Evolutionary conservation across 2,113 vertebrate genomes (phyloP), one percentile per base, ranked within the genome.

Genomic region (Paedocypris sp.): DNA sequence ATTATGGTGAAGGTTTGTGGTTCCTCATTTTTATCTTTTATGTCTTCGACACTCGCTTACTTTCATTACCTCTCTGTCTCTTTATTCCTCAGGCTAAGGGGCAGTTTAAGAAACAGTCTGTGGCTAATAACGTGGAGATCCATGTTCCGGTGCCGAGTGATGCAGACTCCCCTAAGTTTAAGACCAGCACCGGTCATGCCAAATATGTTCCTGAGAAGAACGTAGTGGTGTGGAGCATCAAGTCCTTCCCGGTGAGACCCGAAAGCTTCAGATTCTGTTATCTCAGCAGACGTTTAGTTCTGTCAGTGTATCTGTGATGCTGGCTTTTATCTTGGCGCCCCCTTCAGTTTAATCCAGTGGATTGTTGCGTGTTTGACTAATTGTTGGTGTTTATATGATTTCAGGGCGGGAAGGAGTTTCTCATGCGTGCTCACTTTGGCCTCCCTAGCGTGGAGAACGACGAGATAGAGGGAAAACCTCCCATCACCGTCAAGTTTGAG

Each of bases 51-150:
- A n/a, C n/a, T n/a, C n/a, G n/a, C 29, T 25, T 25, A 23, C 49
- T 22, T 7, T 29, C n/a, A 51, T 4, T 31, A 18, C 8, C 8
- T 32, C 51, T 6, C 25, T 64, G 59, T 6, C 57, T 73, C 0
- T 63, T 11, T 57, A 3, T 66, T 5, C 66, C 75, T 13, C 23
- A 97, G 94, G 94, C 93, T 33, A 97, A 97, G 74, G 90, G 91
- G 0, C 94, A 98, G 61, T 98, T 98, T 77, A 98, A 98, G 83
- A 94, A 94, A 75, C 94, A 96, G 59, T 98, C 94, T 0, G 92
- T 96, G 66, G 94, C 94, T 66, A 97, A 92, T 4, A 86, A 92
- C 0, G 94, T 98, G 75, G 92, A 97, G 77, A 90, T 98, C 15
- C 70, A 79, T 0, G 85, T 98, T 26, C 94, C 93, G 0, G 94